These are phyloP conservation scores for Chlorodrepanis virens DNA, from an alignment of 2,113 vertebrate species.

Conservation along the genomic window DNA sequence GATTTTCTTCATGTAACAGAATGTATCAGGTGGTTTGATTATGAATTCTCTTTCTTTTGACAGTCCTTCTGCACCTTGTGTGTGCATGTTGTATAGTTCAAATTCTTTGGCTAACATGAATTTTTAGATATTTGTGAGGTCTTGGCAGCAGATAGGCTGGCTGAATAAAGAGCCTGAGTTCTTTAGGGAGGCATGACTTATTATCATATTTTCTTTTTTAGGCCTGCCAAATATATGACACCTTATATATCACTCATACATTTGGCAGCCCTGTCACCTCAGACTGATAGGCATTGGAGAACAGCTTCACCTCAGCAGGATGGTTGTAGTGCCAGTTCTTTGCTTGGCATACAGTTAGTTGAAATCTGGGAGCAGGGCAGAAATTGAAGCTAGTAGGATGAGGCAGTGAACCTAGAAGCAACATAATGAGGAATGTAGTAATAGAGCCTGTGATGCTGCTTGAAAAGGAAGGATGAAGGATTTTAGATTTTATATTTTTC, in stretches of 20 bases:
- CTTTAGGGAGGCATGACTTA: neutral
- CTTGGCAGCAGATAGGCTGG: neutral
- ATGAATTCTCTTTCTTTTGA: neutral
- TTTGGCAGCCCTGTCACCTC: neutral
- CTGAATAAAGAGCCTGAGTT: neutral
- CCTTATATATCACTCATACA: neutral
- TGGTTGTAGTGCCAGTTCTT: neutral
- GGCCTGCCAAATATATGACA: neutral
- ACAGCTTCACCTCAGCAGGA: neutral
- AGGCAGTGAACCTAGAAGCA: neutral
- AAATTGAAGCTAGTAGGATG: neutral
- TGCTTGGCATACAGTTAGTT: neutral
- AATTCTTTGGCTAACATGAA: neutral
- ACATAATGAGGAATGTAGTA: neutral
- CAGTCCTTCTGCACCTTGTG: neutral
- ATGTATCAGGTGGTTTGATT: neutral
- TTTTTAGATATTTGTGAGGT: neutral
- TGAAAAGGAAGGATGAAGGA: neutral
- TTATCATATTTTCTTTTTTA: neutral
- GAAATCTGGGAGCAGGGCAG: neutral
- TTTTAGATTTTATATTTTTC: neutral
- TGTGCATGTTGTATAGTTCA: neutral
- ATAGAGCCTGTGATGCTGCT: neutral
- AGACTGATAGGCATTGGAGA: neutral
- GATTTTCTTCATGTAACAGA: neutral